phyloP scores from a whole-genome alignment of 2,797 vertebrate genomes.

The Myotis daubentonii region DNA sequence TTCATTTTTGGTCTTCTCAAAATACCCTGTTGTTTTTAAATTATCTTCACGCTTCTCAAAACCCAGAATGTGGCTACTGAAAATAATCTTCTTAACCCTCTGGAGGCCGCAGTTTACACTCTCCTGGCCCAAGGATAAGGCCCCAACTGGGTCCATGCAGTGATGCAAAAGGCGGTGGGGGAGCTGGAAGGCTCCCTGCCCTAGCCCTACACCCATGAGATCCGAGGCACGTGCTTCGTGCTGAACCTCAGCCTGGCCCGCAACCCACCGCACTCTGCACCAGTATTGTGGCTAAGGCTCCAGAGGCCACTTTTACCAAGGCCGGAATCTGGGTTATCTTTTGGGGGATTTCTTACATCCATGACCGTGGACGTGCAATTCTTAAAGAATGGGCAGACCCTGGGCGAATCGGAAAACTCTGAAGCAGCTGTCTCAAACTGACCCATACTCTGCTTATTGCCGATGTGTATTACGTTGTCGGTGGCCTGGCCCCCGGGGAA shows the following conservation, averaged over 20 bases:
- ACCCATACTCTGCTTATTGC: conserved; percentile 92
- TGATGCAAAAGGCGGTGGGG: conserved; percentile 82
- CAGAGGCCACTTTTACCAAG: conserved; percentile 91
- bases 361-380: conserved; percentile 91
- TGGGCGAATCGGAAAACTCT: conserved; percentile 90
- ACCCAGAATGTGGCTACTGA: neutral
- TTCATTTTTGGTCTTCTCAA: neutral
- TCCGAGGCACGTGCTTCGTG: conserved; percentile 87
- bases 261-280: conserved; percentile 94
- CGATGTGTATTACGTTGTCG: conserved; percentile 94
- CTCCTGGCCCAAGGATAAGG: conserved; percentile 80
- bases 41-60: neutral
- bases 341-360: conserved; percentile 87
- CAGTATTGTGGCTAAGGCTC: conserved; percentile 93
- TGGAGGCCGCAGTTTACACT: too few relatives aligned
- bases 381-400: conserved; percentile 90
- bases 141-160: conserved; percentile 92
- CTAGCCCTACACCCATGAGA: conserved; percentile 90
- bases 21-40: neutral
- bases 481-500: conserved; percentile 86
- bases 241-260: conserved; percentile 92
- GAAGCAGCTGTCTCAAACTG: conserved; percentile 90
- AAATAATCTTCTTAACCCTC: too few relatives aligned
- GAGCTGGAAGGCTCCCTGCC: conserved; percentile 87
- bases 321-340: conserved; percentile 93